Base-by-base conservation (phyloP, 2,113 vertebrate genomes). In the Albula goreensis region DNA sequence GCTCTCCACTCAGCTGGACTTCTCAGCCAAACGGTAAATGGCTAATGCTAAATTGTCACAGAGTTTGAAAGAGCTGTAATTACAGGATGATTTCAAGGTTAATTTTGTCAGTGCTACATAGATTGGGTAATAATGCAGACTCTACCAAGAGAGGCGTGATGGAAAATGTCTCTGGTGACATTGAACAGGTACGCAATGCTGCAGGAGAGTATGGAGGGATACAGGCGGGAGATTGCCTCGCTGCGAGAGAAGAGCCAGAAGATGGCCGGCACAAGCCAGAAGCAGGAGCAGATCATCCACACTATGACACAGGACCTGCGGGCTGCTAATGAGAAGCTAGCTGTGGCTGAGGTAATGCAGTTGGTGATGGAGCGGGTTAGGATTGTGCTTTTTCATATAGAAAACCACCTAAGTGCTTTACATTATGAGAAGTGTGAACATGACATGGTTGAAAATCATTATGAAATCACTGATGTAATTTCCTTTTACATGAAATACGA, bases 291-390 rank as follows among this genome's bases (percentile, higher is more conserved):
- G 91, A 96, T 97, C 84, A 98, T 99, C 87, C 96, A 97, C 88
- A 98, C 97, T 0, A 96, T 99, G 96, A 97, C 96, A 4, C 97
- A 99, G n/a, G 98, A 99, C 89, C 91, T 99, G 87, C 94, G 96
- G 78, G 97, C 96, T 90, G 94, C 96, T 31, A 98, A 94, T 77
- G 98, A 98, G 88, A 99, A 98, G 85, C 93, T 98, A 56, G 96
- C 97, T 0, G 91, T 98, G 82, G 96, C 96, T 48, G 97, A 99
- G 96, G 98, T 99, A 60, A 91, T 92, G n/a, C n/a, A 60, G 17
- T 15, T 15, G 49, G 31, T 4, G 84, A 19, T 12, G 15, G 41
- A 5, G n/a, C 3, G 3, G 19, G 48, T 2, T 11, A 2, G 52
- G n/a, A n/a, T n/a, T 2, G 57, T 15, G 17, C 17, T 66, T 19